Conservation (phyloP, 2,113 vertebrate species). For the Pampusana beccarii region DNA sequence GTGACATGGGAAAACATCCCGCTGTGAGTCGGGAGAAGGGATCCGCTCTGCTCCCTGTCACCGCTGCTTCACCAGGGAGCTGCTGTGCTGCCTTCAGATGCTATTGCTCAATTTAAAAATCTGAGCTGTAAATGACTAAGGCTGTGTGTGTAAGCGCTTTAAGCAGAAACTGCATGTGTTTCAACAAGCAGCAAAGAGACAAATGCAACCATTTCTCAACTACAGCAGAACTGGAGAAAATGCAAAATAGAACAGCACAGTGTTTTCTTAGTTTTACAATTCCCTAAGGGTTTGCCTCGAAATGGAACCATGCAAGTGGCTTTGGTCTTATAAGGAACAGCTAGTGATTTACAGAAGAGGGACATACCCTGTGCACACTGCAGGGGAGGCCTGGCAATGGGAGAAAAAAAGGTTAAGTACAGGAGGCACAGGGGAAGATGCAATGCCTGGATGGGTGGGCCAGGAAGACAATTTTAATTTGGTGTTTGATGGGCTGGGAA, state of each 20-base stretch:
- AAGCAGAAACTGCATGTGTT: neutral
- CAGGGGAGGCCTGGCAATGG: neutral
- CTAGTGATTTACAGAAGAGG: neutral
- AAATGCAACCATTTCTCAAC: neutral
- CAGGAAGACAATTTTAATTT: neutral
- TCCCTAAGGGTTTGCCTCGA: neutral
- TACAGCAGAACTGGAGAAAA: neutral
- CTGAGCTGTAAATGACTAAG: neutral
- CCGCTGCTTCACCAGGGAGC: neutral
- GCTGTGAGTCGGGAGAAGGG: rapidly evolving
- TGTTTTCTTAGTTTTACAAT: neutral
- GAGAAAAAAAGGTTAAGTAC: neutral
- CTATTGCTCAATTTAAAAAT: neutral
- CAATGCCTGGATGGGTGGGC: rapidly evolving
- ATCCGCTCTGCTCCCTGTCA: neutral
- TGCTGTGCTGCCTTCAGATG: neutral
- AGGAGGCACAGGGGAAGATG: neutral
- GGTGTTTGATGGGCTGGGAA: neutral
- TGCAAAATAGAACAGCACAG: neutral
- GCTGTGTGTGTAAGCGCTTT: rapidly evolving
- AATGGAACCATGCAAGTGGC: rapidly evolving
- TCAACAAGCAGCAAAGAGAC: conserved; percentile 1
- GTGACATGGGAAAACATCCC: neutral
- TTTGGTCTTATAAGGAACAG: neutral
- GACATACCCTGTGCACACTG: neutral